Percentiles rank a stretch among this genome's conserved stretches.
Conservation (phyloP, 2,888 invertebrate genomes). For the Shargacucullia verbasci region DNA sequence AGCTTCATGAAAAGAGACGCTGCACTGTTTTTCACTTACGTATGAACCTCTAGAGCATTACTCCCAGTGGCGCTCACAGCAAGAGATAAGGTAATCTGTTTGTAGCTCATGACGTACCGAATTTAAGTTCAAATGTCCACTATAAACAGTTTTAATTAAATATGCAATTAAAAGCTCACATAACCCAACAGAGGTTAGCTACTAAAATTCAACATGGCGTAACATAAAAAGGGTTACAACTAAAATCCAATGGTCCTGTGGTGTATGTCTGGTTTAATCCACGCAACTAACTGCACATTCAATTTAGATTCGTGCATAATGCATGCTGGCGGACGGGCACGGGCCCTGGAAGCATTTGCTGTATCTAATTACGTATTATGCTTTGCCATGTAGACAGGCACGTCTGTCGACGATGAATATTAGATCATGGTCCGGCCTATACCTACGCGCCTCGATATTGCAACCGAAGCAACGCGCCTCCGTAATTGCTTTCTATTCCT, state of each 20-base stretch:
- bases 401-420: constrained; percentile 85
- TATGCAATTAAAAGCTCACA: neutral
- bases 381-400: constrained; percentile 83
- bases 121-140: too few species aligned
- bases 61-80: too few species aligned
- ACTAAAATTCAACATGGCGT: constrained; percentile 37
- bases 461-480: constrained; percentile 64
- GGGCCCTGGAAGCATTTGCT: constrained; percentile 81
- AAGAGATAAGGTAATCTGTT: too few species aligned
- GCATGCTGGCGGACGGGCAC: constrained; percentile 74
- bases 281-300: constrained; percentile 84
- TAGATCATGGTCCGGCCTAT: constrained; percentile 80
- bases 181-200: constrained; percentile 7
- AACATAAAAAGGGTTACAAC: constrained; percentile 55
- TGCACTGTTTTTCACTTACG: too few species aligned
- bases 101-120: too few species aligned
- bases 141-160: too few species aligned
- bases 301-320: constrained; percentile 86
- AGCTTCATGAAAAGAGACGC: too few species aligned
- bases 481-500: constrained; percentile 71
- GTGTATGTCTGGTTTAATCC: constrained; percentile 69
- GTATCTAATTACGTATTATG: constrained; percentile 88
- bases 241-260: constrained; percentile 59
- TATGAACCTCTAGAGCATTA: too few species aligned
- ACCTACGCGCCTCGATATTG: constrained; percentile 72